Percentiles rank a stretch among this genome's conserved stretches.
These are phyloP conservation scores for Eumacrocentrus americanus DNA, from an alignment of 2,888 invertebrate genomes.

Conservation along the genomic window DNA sequence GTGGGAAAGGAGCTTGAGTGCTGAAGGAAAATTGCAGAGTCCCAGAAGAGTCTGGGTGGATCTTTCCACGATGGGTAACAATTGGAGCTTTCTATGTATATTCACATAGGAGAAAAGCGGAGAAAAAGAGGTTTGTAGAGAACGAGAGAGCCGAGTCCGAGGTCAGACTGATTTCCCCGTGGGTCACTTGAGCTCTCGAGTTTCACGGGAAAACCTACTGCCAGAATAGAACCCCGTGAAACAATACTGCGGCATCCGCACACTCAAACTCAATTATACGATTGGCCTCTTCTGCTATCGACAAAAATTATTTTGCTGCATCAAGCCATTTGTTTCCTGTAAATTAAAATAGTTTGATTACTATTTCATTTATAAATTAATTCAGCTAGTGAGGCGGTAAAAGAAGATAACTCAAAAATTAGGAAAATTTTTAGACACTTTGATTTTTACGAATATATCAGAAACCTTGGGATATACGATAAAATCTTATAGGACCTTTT, in stretches of 20 bases:
- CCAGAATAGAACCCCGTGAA: constrained; percentile 1
- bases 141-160: constrained; percentile 22
- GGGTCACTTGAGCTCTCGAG: constrained; percentile 28
- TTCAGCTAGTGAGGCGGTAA: too few species aligned
- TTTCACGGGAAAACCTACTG: constrained; percentile 10
- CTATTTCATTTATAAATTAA: too few species aligned
- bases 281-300: background rate
- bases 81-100: constrained; percentile 13
- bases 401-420: too few species aligned
- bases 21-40: constrained; percentile 9
- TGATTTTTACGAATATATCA: too few species aligned
- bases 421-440: too few species aligned
- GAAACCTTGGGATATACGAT: too few species aligned
- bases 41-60: constrained; percentile 26
- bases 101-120: constrained; percentile 6
- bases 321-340: too few species aligned
- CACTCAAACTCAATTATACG: background rate
- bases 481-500: too few species aligned
- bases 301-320: too few species aligned
- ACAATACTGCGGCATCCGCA: background rate
- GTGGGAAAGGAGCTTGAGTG: background rate
- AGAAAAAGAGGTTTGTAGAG: background rate
- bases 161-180: constrained; percentile 31
- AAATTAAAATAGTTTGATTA: too few species aligned
- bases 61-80: constrained; percentile 23